Evolutionary conservation across 2,888 invertebrate species (phyloP).

Genomic region (Buathra laborator): DNA sequence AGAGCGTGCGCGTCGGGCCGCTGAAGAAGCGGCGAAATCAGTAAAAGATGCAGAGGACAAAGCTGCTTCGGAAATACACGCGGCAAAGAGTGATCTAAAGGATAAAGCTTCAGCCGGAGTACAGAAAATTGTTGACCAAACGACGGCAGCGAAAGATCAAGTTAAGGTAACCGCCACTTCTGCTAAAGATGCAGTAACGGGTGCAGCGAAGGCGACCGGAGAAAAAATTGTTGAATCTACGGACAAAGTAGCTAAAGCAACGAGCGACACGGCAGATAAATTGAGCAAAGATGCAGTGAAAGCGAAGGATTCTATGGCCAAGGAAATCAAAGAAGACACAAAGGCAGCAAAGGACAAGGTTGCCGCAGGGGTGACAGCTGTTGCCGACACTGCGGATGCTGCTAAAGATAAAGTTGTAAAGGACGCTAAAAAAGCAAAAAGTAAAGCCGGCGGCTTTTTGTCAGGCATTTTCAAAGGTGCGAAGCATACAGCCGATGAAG

Average conservation of each 20-base stretch:
- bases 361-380: slow-evolving; percentile 68
- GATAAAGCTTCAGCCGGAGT: slow-evolving; percentile 50
- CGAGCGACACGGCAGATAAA: slow-evolving; percentile 64
- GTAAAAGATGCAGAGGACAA: slow-evolving; percentile 66
- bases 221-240: slow-evolving; percentile 45
- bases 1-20: slow-evolving; percentile 69
- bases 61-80: slow-evolving; percentile 19
- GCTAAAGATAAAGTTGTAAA: slow-evolving; percentile 62
- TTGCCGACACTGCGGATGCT: slow-evolving; percentile 59
- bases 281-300: slow-evolving; percentile 53
- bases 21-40: slow-evolving; percentile 65
- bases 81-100: slow-evolving; percentile 53
- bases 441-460: slow-evolving; percentile 67
- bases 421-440: slow-evolving; percentile 57
- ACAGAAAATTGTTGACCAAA: slow-evolving; percentile 41
- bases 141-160: slow-evolving; percentile 49
- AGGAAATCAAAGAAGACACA: slow-evolving; percentile 63
- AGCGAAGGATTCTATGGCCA: slow-evolving; percentile 55
- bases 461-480: slow-evolving; percentile 77
- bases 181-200: slow-evolving; percentile 35
- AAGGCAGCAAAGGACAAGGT: slow-evolving; percentile 53
- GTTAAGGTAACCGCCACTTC: slow-evolving; percentile 46
- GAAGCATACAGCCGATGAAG: slow-evolving; percentile 76
- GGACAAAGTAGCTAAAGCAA: slow-evolving; percentile 37
- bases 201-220: slow-evolving; percentile 55